Conservation (phyloP, 2,797 vertebrate genomes). For the Champsocephalus esox region DNA sequence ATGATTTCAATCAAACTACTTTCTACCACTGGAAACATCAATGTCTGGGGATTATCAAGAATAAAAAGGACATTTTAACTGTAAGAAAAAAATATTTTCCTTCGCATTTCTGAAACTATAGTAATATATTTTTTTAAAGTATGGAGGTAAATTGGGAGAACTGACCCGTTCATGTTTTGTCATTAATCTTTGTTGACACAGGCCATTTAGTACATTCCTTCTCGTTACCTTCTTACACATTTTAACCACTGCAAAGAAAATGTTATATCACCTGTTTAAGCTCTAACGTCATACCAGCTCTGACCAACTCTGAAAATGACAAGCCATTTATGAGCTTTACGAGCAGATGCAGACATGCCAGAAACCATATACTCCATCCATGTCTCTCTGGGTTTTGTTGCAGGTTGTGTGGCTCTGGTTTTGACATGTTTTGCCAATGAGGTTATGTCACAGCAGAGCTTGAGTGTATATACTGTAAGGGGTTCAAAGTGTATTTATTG, state of each 20-base stretch:
- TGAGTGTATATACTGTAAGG: conserved; percentile 18
- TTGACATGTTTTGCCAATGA: conserved; percentile 43
- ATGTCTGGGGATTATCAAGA: conserved; percentile 7
- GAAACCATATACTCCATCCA: conserved; percentile 25
- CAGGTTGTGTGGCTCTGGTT: neutral
- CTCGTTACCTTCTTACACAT: neutral
- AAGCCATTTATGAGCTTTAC: conserved; percentile 12
- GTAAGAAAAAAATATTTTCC: conserved; percentile 1
- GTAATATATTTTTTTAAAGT: no score
- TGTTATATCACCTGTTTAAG: conserved; percentile 6
- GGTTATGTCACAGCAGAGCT: conserved; percentile 35
- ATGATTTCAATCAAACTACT: neutral
- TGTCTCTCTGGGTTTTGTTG: conserved; percentile 45
- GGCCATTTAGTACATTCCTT: neutral
- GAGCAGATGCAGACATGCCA: conserved; percentile 24
- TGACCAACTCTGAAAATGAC: conserved; percentile 19
- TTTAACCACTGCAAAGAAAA: neutral
- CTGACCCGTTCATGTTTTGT: neutral
- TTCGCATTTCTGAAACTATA: neutral
- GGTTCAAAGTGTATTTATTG: conserved; percentile 53
- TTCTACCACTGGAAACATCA: neutral
- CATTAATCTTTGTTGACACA: neutral
- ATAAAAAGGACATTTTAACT: neutral
- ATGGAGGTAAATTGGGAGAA: neutral
- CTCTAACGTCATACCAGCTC: conserved; percentile 1